phyloP scores from a whole-genome alignment of 2,797 vertebrate genomes.

The Taenioides sp. region DNA sequence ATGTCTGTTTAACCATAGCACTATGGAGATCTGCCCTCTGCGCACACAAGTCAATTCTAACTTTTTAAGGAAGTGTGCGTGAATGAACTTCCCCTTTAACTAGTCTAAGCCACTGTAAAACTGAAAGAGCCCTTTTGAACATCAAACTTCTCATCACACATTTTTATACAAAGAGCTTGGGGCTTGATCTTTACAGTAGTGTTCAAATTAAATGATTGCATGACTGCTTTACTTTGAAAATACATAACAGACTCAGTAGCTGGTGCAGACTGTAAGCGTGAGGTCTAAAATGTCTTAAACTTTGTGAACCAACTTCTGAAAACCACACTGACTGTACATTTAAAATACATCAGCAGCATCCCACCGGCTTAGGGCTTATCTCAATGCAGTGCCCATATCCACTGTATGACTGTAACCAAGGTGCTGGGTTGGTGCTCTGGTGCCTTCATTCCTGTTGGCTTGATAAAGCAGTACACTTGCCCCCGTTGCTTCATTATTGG shows the following conservation, averaged over 20 bases:
- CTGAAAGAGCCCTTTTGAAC: background rate
- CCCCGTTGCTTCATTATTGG: background rate
- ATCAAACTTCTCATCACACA: background rate
- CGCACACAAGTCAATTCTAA: background rate
- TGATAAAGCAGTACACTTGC: conserved; percentile 21
- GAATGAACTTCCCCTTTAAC: background rate
- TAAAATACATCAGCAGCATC: background rate
- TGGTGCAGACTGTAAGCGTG: conserved; percentile 1
- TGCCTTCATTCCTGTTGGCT: conserved; percentile 31
- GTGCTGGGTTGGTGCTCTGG: conserved; percentile 19
- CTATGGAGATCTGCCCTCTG: no score
- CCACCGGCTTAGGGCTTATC: no score
- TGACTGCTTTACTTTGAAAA: background rate
- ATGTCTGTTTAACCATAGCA: background rate
- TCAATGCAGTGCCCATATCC: background rate
- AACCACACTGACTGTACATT: background rate
- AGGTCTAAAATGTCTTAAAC: background rate
- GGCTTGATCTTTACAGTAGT: background rate
- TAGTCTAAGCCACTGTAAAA: background rate
- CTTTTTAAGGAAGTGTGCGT: background rate
- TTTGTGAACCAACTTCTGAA: background rate
- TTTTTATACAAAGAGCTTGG: background rate
- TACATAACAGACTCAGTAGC: background rate
- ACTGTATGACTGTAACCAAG: conserved; percentile 3
- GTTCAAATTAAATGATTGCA: background rate